Evolutionary conservation across 1,140 invertebrate species (phyloP).

Genomic region (Reticulitermes speratus): DNA sequence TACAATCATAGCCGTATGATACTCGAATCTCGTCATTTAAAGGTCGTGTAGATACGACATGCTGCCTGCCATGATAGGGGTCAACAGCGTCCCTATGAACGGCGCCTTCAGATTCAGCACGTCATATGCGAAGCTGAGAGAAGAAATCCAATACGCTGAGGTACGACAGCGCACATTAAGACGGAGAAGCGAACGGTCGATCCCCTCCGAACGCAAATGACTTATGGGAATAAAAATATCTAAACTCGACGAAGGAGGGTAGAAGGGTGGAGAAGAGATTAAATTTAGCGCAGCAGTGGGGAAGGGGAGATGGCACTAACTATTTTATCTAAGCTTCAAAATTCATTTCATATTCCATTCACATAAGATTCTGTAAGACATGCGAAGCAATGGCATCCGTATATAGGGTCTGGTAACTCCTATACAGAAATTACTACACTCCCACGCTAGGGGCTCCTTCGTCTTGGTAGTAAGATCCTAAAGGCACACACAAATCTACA

Average conservation of each 20-base stretch:
- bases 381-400: neutral
- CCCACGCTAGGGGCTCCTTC: neutral
- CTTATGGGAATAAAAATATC: conserved; percentile 17
- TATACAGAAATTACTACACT: neutral
- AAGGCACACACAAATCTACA: too few species aligned
- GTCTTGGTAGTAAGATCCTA: too few species aligned
- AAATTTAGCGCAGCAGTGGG: neutral
- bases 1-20: too few species aligned
- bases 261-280: neutral
- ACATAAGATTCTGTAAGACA: neutral
- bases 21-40: too few species aligned
- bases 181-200: neutral
- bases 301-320: neutral
- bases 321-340: conserved; percentile 1
- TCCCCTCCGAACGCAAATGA: conserved; percentile 6
- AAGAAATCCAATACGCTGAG: neutral
- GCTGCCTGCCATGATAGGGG: too few species aligned
- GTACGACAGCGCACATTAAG: neutral
- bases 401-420: neutral
- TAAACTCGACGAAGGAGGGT: neutral
- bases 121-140: neutral
- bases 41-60: too few species aligned
- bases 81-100: too few species aligned
- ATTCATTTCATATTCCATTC: conserved; percentile 14
- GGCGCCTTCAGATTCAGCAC: too few species aligned